Evolutionary conservation across 1,140 invertebrate species (phyloP), one percentile per base, ranked within the genome.

Genomic region (Calephelis nemesis): DNA sequence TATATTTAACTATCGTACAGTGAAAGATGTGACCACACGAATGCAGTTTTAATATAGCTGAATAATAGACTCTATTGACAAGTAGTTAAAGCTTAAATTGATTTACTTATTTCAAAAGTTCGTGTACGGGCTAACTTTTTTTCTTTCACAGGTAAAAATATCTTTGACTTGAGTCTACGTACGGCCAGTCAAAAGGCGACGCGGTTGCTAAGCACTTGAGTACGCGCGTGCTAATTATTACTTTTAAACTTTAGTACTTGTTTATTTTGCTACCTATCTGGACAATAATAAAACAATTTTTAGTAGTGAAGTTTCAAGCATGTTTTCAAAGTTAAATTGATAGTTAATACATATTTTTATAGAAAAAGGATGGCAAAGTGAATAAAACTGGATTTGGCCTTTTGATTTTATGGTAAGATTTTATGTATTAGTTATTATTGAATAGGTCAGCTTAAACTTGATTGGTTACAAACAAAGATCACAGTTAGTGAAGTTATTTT

Each of bases 101-200:
- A n/a, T 19, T 67, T 67, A 42, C 39, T 47, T 49, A 5, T 54
- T 19, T 30, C n/a, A 74, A 74, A 76, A 79, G 78, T 75, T 78
- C 74, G 65, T 74, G 75, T 75, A 75, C 70, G 81, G 78, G 79
- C 77, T 68, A 81, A 82, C 77, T 87, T 90, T 88, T 88, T 90
- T 88, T 79, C 78, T 80, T 79, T 74, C 75, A 73, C 88, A 90
- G 88, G 88, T 88, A 90, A 88, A 90, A 88, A 88, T 90, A 90
- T 87, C 84, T 86, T 77, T 64, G 76, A 71, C 71, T 82, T 70
- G 70, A 76, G 72, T 76, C 74, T 72, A 67, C 63, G 42, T 52
- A 67, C 62, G 76, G 76, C 76, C 85, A 89, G 85, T 87, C 75
- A 81, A 83, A 85, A 83, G 77, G 77, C 76, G 82, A 81, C 78